Conservation (phyloP, 2,113 vertebrate genomes). For the Odocoileus hemionus region DNA sequence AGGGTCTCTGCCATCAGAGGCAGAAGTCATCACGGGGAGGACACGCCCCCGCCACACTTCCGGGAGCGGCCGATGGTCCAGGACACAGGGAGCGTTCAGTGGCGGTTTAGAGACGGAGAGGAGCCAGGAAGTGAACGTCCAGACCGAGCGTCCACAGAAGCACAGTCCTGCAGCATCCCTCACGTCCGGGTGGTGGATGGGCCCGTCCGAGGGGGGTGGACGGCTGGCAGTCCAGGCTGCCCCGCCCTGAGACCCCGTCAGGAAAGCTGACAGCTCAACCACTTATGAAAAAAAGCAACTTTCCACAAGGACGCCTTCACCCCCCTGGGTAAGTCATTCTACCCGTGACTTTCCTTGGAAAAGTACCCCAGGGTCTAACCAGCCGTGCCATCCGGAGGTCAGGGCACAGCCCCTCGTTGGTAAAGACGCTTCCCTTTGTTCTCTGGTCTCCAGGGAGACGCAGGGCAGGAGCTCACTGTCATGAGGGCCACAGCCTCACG, state of each 20-base stretch:
- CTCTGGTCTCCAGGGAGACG: neutral
- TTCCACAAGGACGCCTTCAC: too few species aligned
- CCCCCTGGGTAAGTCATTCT: too few species aligned
- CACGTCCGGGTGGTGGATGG: fast-evolving
- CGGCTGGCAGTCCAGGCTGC: fast-evolving
- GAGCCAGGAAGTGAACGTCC: neutral
- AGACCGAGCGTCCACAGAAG: fast-evolving
- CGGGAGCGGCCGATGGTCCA: neutral
- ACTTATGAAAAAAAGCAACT: neutral
- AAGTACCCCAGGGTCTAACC: neutral
- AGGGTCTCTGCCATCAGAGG: fast-evolving
- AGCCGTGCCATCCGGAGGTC: neutral
- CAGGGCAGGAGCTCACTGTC: neutral
- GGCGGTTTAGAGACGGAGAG: neutral
- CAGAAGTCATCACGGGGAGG: too few species aligned
- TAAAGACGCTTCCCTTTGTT: fast-evolving
- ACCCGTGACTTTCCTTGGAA: neutral
- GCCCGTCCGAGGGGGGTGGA: neutral
- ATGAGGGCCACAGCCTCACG: fast-evolving
- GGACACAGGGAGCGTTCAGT: too few species aligned
- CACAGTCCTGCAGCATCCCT: neutral
- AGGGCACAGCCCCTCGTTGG: neutral
- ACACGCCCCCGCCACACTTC: neutral
- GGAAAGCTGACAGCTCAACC: neutral
- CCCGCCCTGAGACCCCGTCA: too few species aligned